Conservation (phyloP, 2,797 vertebrate genomes). For the Liparis tanakae region DNA sequence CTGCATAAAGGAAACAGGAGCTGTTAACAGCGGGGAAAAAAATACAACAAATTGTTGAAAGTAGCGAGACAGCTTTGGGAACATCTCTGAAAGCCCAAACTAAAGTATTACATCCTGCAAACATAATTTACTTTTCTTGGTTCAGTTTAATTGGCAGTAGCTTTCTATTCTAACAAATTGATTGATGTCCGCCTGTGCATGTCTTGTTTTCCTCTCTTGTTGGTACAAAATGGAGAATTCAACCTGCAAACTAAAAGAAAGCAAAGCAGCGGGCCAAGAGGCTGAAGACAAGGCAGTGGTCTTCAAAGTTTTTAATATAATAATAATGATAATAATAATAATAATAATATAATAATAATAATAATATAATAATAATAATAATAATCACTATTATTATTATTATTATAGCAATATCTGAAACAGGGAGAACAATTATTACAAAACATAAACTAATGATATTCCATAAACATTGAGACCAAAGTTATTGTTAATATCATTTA, state of each 20-base stretch:
- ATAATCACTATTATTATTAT: no score
- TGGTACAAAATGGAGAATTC: not conserved
- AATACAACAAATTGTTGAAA: constrained; percentile 32
- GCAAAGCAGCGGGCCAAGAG: not conserved
- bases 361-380: no score
- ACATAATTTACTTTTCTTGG: constrained; percentile 37
- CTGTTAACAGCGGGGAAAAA: constrained; percentile 26
- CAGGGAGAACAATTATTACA: not conserved
- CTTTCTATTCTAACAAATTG: constrained; percentile 23
- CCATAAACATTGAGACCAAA: not conserved
- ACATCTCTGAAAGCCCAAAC: constrained; percentile 31
- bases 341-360: not conserved
- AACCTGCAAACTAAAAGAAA: not conserved
- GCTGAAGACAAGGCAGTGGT: not conserved
- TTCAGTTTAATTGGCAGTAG: constrained; percentile 36
- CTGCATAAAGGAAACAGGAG: constrained; percentile 16
- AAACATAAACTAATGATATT: not conserved
- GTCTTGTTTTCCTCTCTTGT: constrained; percentile 8
- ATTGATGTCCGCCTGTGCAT: constrained; percentile 21
- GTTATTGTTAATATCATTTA: not conserved
- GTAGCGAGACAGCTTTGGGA: not conserved
- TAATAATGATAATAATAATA: no score
- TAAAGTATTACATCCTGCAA: constrained; percentile 32
- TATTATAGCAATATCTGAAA: not conserved
- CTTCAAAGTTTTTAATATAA: constrained; percentile 2